Evolutionary conservation across 2,888 invertebrate species (phyloP), one percentile per base, ranked within the genome.

Genomic region (Spisula subtruncata): DNA sequence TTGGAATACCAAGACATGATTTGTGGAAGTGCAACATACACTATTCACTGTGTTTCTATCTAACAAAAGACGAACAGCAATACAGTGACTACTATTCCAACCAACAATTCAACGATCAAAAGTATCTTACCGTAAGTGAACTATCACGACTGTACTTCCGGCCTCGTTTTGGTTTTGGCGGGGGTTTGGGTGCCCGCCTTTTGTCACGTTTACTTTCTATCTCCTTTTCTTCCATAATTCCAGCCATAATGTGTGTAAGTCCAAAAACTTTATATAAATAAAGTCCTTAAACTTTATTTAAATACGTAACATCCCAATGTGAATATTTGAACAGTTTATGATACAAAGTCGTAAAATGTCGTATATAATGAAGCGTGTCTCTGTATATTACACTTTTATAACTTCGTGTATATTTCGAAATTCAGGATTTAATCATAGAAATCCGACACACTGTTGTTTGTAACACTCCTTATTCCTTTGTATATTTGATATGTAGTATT

Each of bases 151-250:
- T 90, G 66, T 66, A 81, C 83, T 90, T 88, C 60, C 90, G 86
- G 80, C 80, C 80, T 81, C 90, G 86, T 88, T 87, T 89, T 87
- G 92, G 92, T 86, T 92, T 92, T n/a, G 92, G 92, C 56, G 90
- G 92, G 12, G 92, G 90, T 92, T 92, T 91, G 29, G 91, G 91
- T 16, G 91, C 89, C 35, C 56, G 88, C 60, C 87, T 75, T 75
- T 90, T 91, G 60, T 84, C 87, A 41, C 83, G 83, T 51, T 80
- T 83, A 71, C 83, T 88, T 41, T 88, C 85, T 25, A 81, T 35
- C 46, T 90, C 90, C 54, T 86, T 86, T 84, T 90, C 90, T 48
- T 90, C 90, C 81, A 85, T 71, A n/a, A 90, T 80, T 81, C 90
- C 90, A 32, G 90, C 90, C 90, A 90, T 90, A 80, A n/a, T 84